Evolutionary conservation across 2,888 invertebrate species (phyloP).

Genomic region (Eristalis tenax): DNA sequence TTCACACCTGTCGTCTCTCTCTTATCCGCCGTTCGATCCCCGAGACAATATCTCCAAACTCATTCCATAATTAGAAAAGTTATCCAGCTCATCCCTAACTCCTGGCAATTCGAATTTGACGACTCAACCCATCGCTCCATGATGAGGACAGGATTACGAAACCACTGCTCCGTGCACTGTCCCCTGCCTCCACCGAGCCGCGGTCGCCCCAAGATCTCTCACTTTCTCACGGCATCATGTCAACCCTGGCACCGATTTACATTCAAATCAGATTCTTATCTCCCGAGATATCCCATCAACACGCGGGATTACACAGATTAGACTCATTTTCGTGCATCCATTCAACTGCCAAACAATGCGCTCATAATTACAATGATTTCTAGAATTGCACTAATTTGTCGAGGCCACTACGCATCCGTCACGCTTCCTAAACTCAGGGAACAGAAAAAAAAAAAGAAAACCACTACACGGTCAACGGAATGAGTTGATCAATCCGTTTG

Average conservation of each 20-base stretch:
- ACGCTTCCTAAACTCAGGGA: constrained; percentile 54
- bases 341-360: constrained; percentile 38
- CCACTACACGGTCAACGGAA: constrained; percentile 1
- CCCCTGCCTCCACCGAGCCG: background rate
- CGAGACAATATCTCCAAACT: too few relatives aligned
- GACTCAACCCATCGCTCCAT: background rate
- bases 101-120: background rate
- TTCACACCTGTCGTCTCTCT: too few relatives aligned
- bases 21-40: too few relatives aligned
- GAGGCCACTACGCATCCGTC: constrained; percentile 62
- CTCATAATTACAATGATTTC: constrained; percentile 58
- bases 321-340: constrained; percentile 4
- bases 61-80: too few relatives aligned
- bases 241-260: constrained; percentile 6
- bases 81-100: background rate
- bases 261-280: constrained; percentile 19
- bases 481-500: constrained; percentile 24
- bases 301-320: constrained; percentile 30
- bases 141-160: background rate
- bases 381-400: constrained; percentile 64
- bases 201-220: background rate
- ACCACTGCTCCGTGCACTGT: background rate
- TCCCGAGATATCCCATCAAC: background rate
- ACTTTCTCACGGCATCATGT: background rate
- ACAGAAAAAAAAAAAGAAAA: constrained; percentile 13